phyloP scores from a whole-genome alignment of 2,888 invertebrate species.

The Drosophila rubida region DNA sequence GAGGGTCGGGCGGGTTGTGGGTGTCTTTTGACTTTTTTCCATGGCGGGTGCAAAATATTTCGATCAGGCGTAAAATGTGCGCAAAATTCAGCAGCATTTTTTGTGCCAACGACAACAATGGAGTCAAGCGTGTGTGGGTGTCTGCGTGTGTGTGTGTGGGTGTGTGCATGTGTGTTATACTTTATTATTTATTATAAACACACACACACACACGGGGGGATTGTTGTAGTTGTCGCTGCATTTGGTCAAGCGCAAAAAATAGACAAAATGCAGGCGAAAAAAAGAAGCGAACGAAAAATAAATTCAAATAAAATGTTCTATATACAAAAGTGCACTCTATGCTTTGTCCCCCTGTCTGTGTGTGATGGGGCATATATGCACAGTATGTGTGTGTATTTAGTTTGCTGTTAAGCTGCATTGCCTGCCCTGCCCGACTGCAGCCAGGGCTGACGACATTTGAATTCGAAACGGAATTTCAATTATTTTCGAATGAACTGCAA shows the following conservation, averaged over 20 bases:
- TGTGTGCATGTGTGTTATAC: conserved; percentile 55
- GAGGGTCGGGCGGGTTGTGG: conserved; percentile 23
- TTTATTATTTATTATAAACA: conserved; percentile 78
- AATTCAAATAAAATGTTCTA: conserved; percentile 79
- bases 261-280: conserved; percentile 67
- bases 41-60: conserved; percentile 74
- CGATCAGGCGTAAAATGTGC: conserved; percentile 84
- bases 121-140: conserved; percentile 14
- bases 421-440: neutral
- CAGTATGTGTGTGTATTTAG: conserved; percentile 57
- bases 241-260: conserved; percentile 70
- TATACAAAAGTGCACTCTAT: conserved; percentile 58
- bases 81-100: conserved; percentile 80
- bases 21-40: conserved; percentile 64
- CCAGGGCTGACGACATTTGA: conserved; percentile 44
- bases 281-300: conserved; percentile 61
- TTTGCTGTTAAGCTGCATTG: conserved; percentile 54
- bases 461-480: neutral
- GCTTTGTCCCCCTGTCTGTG: conserved; percentile 34
- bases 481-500: neutral
- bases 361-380: conserved; percentile 15
- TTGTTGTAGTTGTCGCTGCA: conserved; percentile 64
- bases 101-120: conserved; percentile 31
- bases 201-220: conserved; percentile 39
- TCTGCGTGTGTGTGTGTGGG: conserved; percentile 22